Evolutionary conservation across 2,797 vertebrate species (phyloP), one percentile per base, ranked within the genome.

Genomic region (Coregonus ussuriensis): DNA sequence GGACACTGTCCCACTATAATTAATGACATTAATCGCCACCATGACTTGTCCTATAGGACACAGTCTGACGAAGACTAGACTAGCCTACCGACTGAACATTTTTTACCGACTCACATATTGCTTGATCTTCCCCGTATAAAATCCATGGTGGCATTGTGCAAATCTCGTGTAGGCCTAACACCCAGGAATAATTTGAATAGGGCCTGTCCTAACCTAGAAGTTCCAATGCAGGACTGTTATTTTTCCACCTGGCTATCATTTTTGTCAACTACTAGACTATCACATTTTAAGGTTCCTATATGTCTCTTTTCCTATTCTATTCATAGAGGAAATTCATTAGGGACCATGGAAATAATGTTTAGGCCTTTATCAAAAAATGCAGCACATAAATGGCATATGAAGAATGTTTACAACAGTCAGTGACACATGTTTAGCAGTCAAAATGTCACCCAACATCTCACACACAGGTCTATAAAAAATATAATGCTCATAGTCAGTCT

Each of bases 1-100:
- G 86, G 89, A 72, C 52, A 56, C 21, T 51, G 67, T 82, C 89
- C 90, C 86, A 81, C 83, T 88, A 86, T 90, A 91, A 93, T 92
- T 90, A 90, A 93, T 92, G 89, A 81, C 85, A 87, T 83, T 82
- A 79, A 74, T 76, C 59, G 78, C 84, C 89, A 91, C 59, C 74
- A 86, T 88, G 91, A 67, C 89, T 87, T 86, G 86, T 47, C 3
- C 41, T 47, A 47, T 47, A 47, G 41, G 41, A 47, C 41, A 47
- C 41, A 87, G 41, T 2, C 41, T 47, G 41, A 11, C 41, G 9
- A 47, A 9, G 41, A 82, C 87, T 88, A 80, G 87, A 87, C 89
- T 79, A 51, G 31, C 5, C 66, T 5, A 16, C 66, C 16, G 33
- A 18, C 6, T 6, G 33, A 68, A 5, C n/a, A 35, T 18, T 16